Evolutionary conservation across 2,888 invertebrate species (phyloP), one percentile per base, ranked within the genome.

Genomic region (Platycheirus rosarum): DNA sequence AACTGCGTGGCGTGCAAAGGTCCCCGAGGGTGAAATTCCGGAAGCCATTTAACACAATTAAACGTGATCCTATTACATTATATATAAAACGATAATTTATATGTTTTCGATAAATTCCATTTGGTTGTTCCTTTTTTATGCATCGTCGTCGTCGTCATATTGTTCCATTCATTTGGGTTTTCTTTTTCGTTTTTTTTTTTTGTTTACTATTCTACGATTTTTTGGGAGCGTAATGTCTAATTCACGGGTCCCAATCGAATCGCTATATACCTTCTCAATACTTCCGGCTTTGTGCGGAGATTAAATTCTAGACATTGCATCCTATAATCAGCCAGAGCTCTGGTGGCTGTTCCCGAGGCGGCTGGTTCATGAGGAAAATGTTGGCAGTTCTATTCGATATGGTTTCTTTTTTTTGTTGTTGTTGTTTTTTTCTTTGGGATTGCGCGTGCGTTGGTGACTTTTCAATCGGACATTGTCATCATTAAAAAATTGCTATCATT

Each of bases 401-500:
- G 82, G 82, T 82, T 76, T 60, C 13, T 35, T 29, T 3, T 26
- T n/a, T n/a, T 40, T 57, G 6, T 42, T 42, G 13, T 14, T 42
- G 20, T 37, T 55, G 42, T 42, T 60, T 60, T 44, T 42, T 74
- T 75, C 79, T 70, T 69, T 80, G 48, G 69, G 66, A n/a, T 76
- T 82, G 82, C 82, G 82, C 82, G 82, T 82, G 82, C 82, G 82
- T 82, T 78, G 75, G 74, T 84, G 75, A 78, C 74, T 79, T 78
- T 78, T 85, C 84, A 77, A 84, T 74, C 84, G 77, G 77, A 78
- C 84, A 71, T 78, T 74, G 78, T 84, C 84, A 78, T 84, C 77
- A 75, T 75, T 71, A 76, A 80, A 77, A 80, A 78, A 71, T 66
- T 74, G 66, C 42, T 66, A 20, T 55, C 5, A 40, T 20, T 8